Evolutionary conservation across 53 echinoderm and acorn worm species (phyloP), one percentile per base, ranked within the genome.

Genomic region (Glandiceps talaboti): DNA sequence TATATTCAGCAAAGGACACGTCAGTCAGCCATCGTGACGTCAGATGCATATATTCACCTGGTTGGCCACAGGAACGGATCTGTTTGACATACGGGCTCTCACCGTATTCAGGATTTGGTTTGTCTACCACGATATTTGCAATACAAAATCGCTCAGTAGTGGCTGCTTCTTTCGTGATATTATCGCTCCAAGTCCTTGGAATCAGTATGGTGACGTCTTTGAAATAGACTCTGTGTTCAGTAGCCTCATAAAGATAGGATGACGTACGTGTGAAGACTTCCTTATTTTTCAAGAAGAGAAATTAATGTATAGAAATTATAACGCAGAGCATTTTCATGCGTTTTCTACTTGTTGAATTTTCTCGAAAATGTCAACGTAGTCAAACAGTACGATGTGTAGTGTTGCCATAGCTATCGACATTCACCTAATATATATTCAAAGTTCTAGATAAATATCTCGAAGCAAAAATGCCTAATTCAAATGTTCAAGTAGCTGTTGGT

Each of bases 121-220:
- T 75, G 14, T 87, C 93, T 29, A 93, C 85, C 33, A 93, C 85
- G 80, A 93, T 80, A 76, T 93, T 87, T 30, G 93, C 93, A 27
- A 82, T 85, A 29, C 89, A 87, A 33, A 90, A 93, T 73, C 87
- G 82, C 80, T 87, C 82, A 26, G 87, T 90, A 32, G 88, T 81
- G 1, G 90, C 88, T 29, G 83, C 74, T 81, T 85, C 33, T 80
- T 93, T 88, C 76, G 87, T 88, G 0, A 89, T 82, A 76, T 88
- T 87, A 1, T 76, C 29, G 31, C 45, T 85, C 92, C 93, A 89
- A 73, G 87, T 86, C 79, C 85, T 87, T 26, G 93, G 93, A 32
- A 93, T 86, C 72, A 93, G 84, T 30, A 93, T 93, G 27, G 93
- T 90, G 45, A 90, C 83, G 33, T 85, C 81, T 14, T 85, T 78